Conservation (phyloP, 2,888 invertebrate species). For the Neoaliturus tenellus region DNA sequence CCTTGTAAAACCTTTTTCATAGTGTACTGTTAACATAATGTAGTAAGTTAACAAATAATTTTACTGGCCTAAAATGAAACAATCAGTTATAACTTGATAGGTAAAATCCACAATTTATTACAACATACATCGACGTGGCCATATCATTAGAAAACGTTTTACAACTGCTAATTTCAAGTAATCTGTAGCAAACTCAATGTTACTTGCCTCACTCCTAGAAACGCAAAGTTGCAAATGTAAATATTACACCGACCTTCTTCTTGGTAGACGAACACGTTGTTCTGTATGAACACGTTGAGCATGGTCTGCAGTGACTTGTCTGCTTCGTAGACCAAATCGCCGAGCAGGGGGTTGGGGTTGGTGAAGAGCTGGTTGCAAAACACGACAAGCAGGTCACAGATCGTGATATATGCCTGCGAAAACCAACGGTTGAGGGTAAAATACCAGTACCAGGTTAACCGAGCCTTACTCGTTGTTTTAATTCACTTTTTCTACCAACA, state of each 20-base stretch:
- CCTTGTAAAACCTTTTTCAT: too few species aligned
- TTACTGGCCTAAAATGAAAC: too few species aligned
- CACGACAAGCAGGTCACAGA: constrained; percentile 95
- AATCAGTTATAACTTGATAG: too few species aligned
- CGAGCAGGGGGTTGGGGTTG: constrained; percentile 71
- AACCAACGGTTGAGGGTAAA: neutral
- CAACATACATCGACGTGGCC: neutral
- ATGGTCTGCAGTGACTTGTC: constrained; percentile 86
- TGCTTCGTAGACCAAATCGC: constrained; percentile 85
- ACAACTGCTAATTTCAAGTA: neutral
- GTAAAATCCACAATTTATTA: too few species aligned
- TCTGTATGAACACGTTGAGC: constrained; percentile 94
- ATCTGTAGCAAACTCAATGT: constrained; percentile 38
- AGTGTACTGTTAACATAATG: too few species aligned
- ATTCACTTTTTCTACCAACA: too few species aligned
- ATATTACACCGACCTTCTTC: constrained; percentile 82
- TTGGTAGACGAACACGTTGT: constrained; percentile 94
- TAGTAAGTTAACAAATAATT: too few species aligned
- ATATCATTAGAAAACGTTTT: constrained; percentile 17
- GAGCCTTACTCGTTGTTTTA: too few species aligned
- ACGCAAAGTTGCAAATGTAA: neutral
- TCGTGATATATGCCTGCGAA: constrained; percentile 89
- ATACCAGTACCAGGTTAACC: too few species aligned
- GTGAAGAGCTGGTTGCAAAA: constrained; percentile 89
- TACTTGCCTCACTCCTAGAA: constrained; percentile 32